A percentile compares a stretch with the other conserved stretches of the same genome.
These are phyloP conservation scores for Mythimna vitellina DNA, from an alignment of 2,888 invertebrate genomes.

Conservation along the genomic window DNA sequence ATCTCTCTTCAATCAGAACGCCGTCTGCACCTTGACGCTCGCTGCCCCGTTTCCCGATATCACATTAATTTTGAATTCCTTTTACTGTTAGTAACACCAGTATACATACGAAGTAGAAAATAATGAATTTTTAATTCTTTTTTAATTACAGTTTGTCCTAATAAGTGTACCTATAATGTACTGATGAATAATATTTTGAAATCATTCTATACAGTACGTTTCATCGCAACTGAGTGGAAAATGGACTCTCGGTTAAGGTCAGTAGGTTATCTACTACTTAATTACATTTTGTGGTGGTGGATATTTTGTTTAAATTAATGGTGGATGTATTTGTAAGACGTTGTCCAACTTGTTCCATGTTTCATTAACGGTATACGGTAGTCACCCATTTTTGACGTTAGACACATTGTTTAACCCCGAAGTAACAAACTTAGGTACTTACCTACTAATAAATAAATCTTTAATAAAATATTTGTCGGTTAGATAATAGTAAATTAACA, in stretches of 20 bases:
- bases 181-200: constrained; percentile 64
- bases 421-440: background rate
- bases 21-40: background rate
- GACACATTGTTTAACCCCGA: constrained; percentile 7
- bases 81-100: background rate
- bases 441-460: constrained; percentile 3
- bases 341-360: constrained; percentile 33
- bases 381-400: background rate
- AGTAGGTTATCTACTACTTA: constrained; percentile 68
- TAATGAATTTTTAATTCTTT: constrained; percentile 44
- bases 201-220: constrained; percentile 74
- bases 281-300: constrained; percentile 72
- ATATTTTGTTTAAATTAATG: constrained; percentile 36
- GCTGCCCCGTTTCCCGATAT: background rate
- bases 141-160: constrained; percentile 55
- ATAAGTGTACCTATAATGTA: constrained; percentile 48
- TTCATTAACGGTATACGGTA: constrained; percentile 20
- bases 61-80: background rate
- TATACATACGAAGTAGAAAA: constrained; percentile 22
- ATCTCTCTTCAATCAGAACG: background rate
- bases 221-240: constrained; percentile 76
- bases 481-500: constrained; percentile 7
- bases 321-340: constrained; percentile 46
- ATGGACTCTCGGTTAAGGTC: constrained; percentile 77
- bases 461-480: background rate